Evolutionary conservation across 2,888 invertebrate genomes (phyloP), one percentile per base, ranked within the genome.

Genomic region (Palloptera scutellata): DNA sequence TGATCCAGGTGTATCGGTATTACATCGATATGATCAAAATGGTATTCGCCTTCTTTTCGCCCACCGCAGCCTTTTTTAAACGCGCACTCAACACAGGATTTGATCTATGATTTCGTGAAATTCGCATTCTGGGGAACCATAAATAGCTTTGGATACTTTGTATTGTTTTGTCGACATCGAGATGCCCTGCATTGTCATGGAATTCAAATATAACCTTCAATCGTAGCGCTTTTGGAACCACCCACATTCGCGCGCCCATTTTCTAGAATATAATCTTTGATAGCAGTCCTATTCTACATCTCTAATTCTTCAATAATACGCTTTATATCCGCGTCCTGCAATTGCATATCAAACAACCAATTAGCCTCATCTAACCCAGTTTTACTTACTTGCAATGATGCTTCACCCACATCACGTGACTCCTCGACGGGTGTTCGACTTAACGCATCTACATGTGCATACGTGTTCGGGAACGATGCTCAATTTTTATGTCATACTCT

Each of bases 11-110:
- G 70, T 0, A 68, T 20, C 9, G 69, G 69, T n/a, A 70, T 53
- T 9, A 67, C 59, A 9, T 48, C 60, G 4, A 65, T 55, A 1
- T 66, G 59, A 13, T 65, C 65, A 19, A 59, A 70, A 55, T 72
- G 69, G n/a, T 67, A 68, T 57, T 70, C 65, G 12, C 67, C 69
- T 57, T 71, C 69, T 15, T 66, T 60, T 42, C 54, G 61, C 5
- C 70, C 71, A 12, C 68, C 67, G 15, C 57, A 60, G 9, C 19
- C 15, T 70, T 85, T 84, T 40, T 77, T 76, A 53, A 79, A 82
- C 3, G 83, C 62, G 64, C 84, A 86, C 3, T 61, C 64, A 51
- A 58, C 30, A 54, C 57, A 71, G 11, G 61, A 61, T 13, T 62
- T 68, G 17, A 52, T 20, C 43, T 62, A n/a, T n/a, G n/a, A n/a